Base-by-base conservation (phyloP, 2,888 invertebrate species). In the Gastracanthus pulcherrimus region DNA sequence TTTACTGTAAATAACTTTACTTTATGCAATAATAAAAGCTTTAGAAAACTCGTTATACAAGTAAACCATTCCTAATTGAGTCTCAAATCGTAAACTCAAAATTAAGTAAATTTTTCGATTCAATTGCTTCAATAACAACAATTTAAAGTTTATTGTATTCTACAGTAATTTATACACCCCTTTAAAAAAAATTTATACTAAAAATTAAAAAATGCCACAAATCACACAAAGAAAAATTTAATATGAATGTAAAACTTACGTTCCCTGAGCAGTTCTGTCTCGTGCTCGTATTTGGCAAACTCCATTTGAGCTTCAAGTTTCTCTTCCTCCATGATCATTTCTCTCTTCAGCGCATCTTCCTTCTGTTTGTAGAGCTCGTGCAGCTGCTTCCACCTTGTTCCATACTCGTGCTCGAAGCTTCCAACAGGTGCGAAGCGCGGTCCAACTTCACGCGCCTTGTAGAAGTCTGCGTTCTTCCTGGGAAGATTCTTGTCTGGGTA, bases 221-320 rank as follows among this genome's bases (percentile, higher is more conserved):
- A n/a, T n/a, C n/a, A 36, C 41, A 36, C 38, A 7, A 36, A 60
- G 7, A 69, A 34, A 69, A 11, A n/a, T n/a, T n/a, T n/a, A n/a
- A n/a, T n/a, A n/a, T n/a, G n/a, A n/a, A n/a, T 58, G 23, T 64
- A 82, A n/a, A 81, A 90, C 92, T 92, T 90, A 95, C 95, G 98
- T 94, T 98, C 97, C 88, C 99, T 94, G 66, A 99, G 93, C 92
- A 98, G 93, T 92, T 98, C 98, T 2, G 99, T 98, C 92, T 99
- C 99, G 91, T 99, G 98, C 92, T 99, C 99, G 91, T 98, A 98
- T 92, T 96, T 95, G 6, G 98, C 98, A 90, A 96, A 97, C 91
- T 98, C 98, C 98, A 99, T 98, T 92, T 99, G 98, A 60, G 97
- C 97, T 89, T 98, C 98, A 6, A 99, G 93, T 88, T 98, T 98